Evolutionary conservation across 2,797 vertebrate species (phyloP).

Genomic region (Urosaurus nigricauda): DNA sequence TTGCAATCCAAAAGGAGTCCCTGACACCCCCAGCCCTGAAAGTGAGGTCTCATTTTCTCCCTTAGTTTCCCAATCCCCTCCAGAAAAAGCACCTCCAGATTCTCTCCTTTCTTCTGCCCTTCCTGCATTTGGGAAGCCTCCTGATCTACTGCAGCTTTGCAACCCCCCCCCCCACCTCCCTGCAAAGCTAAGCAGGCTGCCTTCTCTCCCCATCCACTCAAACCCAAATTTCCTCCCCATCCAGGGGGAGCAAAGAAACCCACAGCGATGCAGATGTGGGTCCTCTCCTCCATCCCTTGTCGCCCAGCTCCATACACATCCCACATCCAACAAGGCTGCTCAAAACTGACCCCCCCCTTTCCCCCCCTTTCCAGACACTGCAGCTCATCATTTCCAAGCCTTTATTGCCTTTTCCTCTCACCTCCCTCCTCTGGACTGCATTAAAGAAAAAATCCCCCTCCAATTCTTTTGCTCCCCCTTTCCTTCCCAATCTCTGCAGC

Average conservation of each 20-base stretch:
- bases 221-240: not conserved
- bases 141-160: not conserved
- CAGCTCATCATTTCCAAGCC: not conserved
- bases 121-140: not conserved
- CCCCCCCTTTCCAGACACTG: not conserved
- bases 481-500: conserved; percentile 5
- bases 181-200: not conserved
- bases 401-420: not conserved
- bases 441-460: not conserved
- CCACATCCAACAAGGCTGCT: not conserved
- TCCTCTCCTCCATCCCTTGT: accelerated
- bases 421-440: not conserved
- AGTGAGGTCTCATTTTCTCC: not conserved
- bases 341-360: not conserved
- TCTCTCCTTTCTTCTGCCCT: not conserved
- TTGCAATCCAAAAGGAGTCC: conserved; percentile 36
- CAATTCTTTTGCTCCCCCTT: too few relatives aligned
- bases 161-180: not conserved
- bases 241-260: not conserved
- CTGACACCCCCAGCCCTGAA: conserved; percentile 1
- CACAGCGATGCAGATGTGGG: conserved; percentile 36
- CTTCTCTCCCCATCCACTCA: not conserved
- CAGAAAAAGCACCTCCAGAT: not conserved
- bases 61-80: too few relatives aligned
- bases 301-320: not conserved